Evolutionary conservation across 2,113 vertebrate species (phyloP).

Genomic region (Scophthalmus maximus): DNA sequence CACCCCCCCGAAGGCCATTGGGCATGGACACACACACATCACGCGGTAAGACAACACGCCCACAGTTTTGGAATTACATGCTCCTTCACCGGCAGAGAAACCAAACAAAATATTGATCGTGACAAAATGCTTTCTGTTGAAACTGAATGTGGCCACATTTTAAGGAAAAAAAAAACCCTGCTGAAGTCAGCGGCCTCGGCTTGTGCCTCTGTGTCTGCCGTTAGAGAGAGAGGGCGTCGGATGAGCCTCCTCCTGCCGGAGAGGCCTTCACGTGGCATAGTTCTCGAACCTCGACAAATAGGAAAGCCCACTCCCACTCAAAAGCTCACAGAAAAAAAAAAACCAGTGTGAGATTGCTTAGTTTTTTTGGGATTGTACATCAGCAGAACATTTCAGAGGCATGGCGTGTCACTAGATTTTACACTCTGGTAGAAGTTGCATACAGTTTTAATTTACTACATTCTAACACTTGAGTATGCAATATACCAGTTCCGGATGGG

Average conservation of each 20-base stretch:
- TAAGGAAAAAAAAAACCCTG: conserved; percentile 14
- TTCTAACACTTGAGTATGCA: conserved; percentile 63
- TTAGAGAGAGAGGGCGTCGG: conserved; percentile 20
- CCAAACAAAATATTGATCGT: conserved; percentile 21
- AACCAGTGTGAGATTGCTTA: conserved; percentile 48
- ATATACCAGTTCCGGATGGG: conserved; percentile 48
- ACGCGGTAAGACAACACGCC: conserved; percentile 46
- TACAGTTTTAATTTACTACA: conserved; percentile 63
- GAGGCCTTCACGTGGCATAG: conserved; percentile 55
- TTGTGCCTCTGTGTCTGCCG: conserved; percentile 30
- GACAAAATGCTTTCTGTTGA: conserved; percentile 8
- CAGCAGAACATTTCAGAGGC: conserved; percentile 63
- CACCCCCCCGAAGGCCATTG: conserved; percentile 11
- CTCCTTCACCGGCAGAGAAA: conserved; percentile 34
- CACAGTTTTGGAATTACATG: conserved; percentile 45
- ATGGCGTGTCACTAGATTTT: conserved; percentile 35
- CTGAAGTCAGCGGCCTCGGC: conserved; percentile 7
- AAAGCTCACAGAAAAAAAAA: conserved; percentile 42
- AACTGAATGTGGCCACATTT: conserved; percentile 1
- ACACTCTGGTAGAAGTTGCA: conserved; percentile 61
- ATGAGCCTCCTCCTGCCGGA: conserved; percentile 23
- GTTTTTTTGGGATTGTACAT: conserved; percentile 66
- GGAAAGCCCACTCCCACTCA: conserved; percentile 41
- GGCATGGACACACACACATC: conserved; percentile 54
- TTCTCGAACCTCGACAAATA: conserved; percentile 55